Evolutionary conservation across 2,888 invertebrate genomes (phyloP).

Genomic region (Exephanes ischioxanthus): DNA sequence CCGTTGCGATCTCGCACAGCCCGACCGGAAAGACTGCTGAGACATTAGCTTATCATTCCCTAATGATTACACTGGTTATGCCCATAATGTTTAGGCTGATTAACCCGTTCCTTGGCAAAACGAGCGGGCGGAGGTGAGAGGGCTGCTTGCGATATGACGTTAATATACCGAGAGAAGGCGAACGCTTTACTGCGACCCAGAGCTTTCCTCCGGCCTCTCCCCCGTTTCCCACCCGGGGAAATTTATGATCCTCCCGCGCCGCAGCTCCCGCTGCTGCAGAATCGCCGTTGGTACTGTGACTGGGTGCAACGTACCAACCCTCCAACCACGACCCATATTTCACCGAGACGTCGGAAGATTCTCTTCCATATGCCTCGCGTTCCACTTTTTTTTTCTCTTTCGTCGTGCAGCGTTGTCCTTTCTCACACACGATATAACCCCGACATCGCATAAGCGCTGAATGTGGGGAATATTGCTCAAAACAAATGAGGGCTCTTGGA

Average conservation of each 20-base stretch:
- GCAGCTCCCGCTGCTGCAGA: conserved; percentile 42
- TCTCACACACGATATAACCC: neutral
- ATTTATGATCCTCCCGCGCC: conserved; percentile 59
- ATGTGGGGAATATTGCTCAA: too few species aligned
- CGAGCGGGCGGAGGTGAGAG: conserved; percentile 16
- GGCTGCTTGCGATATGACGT: conserved; percentile 56
- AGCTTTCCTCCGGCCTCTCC: conserved; percentile 35
- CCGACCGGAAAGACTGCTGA: conserved; percentile 52
- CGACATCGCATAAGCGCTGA: neutral
- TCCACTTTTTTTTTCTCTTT: conserved; percentile 15
- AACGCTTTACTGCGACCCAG: conserved; percentile 51
- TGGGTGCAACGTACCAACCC: conserved; percentile 41
- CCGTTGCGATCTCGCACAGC: conserved; percentile 7
- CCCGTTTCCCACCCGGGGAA: conserved; percentile 8
- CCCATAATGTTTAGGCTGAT: conserved; percentile 63
- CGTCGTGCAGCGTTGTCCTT: neutral
- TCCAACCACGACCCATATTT: conserved; percentile 52
- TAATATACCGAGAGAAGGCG: conserved; percentile 56
- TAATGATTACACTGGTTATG: conserved; percentile 61
- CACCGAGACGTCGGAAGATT: conserved; percentile 50
- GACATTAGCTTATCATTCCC: conserved; percentile 69
- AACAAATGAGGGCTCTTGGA: too few species aligned
- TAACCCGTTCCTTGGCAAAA: conserved; percentile 54
- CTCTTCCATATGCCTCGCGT: conserved; percentile 31
- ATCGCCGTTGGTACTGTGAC: conserved; percentile 49